Evolutionary conservation across 1,140 invertebrate genomes (phyloP).

Genomic region (Helicoverpa armigera): DNA sequence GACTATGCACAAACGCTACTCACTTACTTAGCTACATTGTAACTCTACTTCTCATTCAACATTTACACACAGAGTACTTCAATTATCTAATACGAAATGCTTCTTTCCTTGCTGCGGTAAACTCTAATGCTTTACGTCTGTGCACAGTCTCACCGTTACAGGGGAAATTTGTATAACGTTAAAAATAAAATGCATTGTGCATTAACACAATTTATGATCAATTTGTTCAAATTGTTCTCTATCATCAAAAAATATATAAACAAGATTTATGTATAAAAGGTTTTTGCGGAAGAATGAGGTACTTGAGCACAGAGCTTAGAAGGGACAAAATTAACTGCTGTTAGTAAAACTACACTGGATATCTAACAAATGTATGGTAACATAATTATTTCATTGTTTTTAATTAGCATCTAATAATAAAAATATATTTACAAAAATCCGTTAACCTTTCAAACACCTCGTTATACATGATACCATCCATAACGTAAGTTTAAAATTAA

Average conservation of each 20-base stretch:
- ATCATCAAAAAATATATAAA: constrained; percentile 18
- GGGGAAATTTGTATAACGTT: background rate
- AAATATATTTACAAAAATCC: constrained; percentile 70
- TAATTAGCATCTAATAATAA: constrained; percentile 61
- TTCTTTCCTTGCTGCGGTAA: background rate
- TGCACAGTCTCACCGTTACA: constrained; percentile 41
- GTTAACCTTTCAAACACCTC: constrained; percentile 57
- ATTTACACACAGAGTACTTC: constrained; percentile 17
- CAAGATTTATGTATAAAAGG: constrained; percentile 9
- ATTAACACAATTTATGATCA: constrained; percentile 9
- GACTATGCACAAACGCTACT: constrained; percentile 30
- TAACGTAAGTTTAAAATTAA: constrained; percentile 56
- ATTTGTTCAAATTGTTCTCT: constrained; percentile 35
- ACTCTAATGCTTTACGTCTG: constrained; percentile 5
- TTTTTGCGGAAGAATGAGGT: constrained; percentile 32
- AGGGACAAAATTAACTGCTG: constrained; percentile 40
- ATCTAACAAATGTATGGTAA: constrained; percentile 69
- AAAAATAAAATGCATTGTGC: constrained; percentile 31
- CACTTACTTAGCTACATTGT: constrained; percentile 14
- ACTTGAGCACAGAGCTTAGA: constrained; percentile 43
- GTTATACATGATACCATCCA: constrained; percentile 56
- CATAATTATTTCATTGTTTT: constrained; percentile 61
- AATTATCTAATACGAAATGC: constrained; percentile 6
- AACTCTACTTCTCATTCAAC: constrained; percentile 19
- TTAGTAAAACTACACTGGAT: constrained; percentile 66